Base-by-base conservation (phyloP, 2,113 vertebrate genomes). In the Rhynchopsitta pachyrhyncha region DNA sequence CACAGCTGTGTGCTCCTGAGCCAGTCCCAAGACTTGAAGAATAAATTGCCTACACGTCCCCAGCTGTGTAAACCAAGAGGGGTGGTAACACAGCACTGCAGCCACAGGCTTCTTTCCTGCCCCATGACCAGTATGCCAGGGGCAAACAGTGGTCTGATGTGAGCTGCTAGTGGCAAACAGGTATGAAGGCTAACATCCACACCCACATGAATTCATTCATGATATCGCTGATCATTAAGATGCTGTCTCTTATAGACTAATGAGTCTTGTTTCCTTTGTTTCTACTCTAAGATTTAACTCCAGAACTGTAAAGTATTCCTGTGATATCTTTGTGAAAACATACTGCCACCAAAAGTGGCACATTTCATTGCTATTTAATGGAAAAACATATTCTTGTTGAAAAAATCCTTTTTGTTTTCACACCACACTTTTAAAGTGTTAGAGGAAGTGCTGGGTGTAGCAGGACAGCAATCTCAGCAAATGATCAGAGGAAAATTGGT, bases 11-110 rank as follows among this genome's bases (percentile, higher is more conserved):
- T 35, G 9, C 20, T 71, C 46, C 3, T 1, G 39, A 81, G 10
- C 17, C 66, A 76, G n/a, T 28, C 59, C 52, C 0, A 0, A 35
- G 49, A 74, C 0, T 0, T 5, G 9, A 35, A 8, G 8, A 76
- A 23, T 47, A 66, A 87, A 73, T 62, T 18, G 2, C 10, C 23
- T 24, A 20, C 7, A 0, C 1, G 1, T 55, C 14, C 17, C 29
- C 19, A 49, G 41, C 9, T 41, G 63, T 41, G 57, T 35, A 60
- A 73, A 1, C 4, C 2, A 41, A 91, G 31, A 82, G 6, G 15
- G 16, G 12, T 82, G 88, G 66, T 55, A 92, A 81, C 0, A 2
- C 14, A 20, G 22, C 0, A 1, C 24, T 74, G 18, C 37, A 46
- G 44, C 14, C 1, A 2, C 1, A 62, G 12, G 6, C n/a, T 88